These are phyloP conservation scores for Cygnus olor DNA, from an alignment of 2,797 vertebrate species.

Conservation along the genomic window DNA sequence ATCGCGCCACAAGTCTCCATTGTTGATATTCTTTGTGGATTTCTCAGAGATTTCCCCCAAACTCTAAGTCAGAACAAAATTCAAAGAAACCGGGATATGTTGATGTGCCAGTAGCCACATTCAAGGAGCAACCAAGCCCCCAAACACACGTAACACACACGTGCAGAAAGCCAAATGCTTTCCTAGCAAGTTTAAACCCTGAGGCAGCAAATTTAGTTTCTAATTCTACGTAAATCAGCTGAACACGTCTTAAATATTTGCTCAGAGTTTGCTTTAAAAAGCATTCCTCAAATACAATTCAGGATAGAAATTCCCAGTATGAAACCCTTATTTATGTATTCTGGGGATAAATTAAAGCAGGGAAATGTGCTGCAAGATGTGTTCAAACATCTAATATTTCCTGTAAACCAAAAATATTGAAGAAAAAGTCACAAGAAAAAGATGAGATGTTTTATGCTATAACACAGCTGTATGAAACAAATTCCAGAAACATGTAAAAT, in stretches of 20 bases:
- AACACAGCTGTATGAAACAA: slow-evolving; percentile 71
- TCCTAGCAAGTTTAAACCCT: not conserved
- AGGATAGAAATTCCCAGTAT: slow-evolving; percentile 38
- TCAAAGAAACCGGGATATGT: not conserved
- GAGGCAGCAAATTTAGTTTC: not conserved
- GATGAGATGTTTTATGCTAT: slow-evolving; percentile 71
- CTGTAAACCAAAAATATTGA: slow-evolving; percentile 47
- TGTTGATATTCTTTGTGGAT: slow-evolving; percentile 7
- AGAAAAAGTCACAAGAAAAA: slow-evolving; percentile 62
- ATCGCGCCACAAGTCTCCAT: fast-evolving
- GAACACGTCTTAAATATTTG: slow-evolving; percentile 64
- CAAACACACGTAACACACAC: not conserved
- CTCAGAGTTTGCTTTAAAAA: slow-evolving; percentile 53
- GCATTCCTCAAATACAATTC: slow-evolving; percentile 61
- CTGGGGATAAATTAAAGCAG: slow-evolving; percentile 62
- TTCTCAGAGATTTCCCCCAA: slow-evolving; percentile 15
- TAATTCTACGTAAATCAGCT: slow-evolving; percentile 41
- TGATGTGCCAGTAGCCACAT: not conserved
- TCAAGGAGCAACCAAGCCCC: not conserved
- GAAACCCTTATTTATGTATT: slow-evolving; percentile 66
- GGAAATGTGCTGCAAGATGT: slow-evolving; percentile 68
- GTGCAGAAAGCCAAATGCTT: not conserved
- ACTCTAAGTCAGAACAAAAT: not conserved
- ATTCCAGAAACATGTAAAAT: slow-evolving; percentile 69
- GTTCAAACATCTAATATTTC: slow-evolving; percentile 55